A percentile compares a stretch with the other conserved stretches of the same genome.
Evolutionary conservation across 1,140 invertebrate genomes (phyloP).

Genomic region (Wasmannia auropunctata): DNA sequence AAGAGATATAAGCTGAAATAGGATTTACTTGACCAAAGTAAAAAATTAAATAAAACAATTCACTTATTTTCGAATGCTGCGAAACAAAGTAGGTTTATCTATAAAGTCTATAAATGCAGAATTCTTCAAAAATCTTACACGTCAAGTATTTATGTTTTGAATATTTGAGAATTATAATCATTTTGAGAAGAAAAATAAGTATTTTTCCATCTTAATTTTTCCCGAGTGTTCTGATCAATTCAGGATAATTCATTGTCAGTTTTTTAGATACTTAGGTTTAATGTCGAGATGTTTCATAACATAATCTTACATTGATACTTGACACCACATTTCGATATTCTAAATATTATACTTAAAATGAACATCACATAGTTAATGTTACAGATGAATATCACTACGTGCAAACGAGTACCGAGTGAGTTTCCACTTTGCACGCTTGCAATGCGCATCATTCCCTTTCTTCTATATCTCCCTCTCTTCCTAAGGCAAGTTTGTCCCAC

Average conservation of each 20-base stretch:
- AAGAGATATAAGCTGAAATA: constrained; percentile 4
- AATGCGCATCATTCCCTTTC: constrained; percentile 29
- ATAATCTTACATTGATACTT: neutral
- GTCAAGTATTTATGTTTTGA: neutral
- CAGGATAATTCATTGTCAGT: neutral
- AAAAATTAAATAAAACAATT: neutral
- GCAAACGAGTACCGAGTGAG: constrained; percentile 38
- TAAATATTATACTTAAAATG: constrained; percentile 22
- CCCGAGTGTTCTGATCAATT: neutral
- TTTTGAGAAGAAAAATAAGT: neutral
- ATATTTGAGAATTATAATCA: neutral
- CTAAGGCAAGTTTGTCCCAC: constrained; percentile 24
- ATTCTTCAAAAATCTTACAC: neutral
- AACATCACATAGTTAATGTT: constrained; percentile 1
- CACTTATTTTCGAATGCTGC: neutral
- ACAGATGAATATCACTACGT: constrained; percentile 41
- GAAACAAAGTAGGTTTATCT: neutral
- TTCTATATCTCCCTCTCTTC: neutral
- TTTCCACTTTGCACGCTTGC: constrained; percentile 40
- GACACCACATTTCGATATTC: neutral
- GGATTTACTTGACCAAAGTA: neutral
- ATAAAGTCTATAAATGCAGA: neutral
- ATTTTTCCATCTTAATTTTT: neutral
- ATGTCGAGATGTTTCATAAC: neutral
- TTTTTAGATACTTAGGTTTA: neutral